A percentile compares a stretch with the other conserved stretches of the same genome.
These are phyloP conservation scores for Caerostris extrusa DNA, from an alignment of 1,140 invertebrate genomes.

Conservation along the genomic window DNA sequence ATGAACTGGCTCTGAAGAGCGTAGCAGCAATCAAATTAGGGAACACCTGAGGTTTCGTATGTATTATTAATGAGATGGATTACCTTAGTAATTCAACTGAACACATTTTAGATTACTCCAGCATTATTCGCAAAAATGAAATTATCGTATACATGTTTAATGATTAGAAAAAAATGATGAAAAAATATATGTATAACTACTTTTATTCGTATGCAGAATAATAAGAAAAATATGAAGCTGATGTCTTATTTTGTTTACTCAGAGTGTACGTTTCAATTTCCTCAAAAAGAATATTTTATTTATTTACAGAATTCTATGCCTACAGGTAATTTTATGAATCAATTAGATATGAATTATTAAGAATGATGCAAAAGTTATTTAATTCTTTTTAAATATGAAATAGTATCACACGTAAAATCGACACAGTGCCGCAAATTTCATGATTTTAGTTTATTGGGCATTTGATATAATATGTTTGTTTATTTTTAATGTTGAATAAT, in stretches of 20 bases:
- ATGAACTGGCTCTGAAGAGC: constrained; percentile 26
- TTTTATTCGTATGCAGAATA: neutral
- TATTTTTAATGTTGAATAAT: too few relatives aligned
- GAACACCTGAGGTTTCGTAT: constrained; percentile 59
- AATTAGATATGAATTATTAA: neutral
- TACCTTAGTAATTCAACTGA: constrained; percentile 29
- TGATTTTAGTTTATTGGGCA: too few relatives aligned
- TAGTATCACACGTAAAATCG: too few relatives aligned
- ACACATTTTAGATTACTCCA: neutral
- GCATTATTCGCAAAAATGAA: constrained; percentile 3
- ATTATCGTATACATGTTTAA: constrained; percentile 16
- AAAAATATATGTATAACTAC: neutral
- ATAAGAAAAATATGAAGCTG: neutral
- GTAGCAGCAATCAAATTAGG: constrained; percentile 60
- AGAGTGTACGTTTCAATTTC: neutral
- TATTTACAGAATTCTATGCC: neutral
- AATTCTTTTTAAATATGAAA: too few relatives aligned
- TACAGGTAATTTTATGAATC: neutral
- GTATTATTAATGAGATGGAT: constrained; percentile 62
- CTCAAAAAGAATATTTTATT: neutral
- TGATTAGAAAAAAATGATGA: neutral
- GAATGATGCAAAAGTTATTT: too few relatives aligned
- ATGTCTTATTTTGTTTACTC: neutral
- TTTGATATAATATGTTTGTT: too few relatives aligned
- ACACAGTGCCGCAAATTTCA: too few relatives aligned